phyloP scores from a whole-genome alignment of 2,113 vertebrate species.

The Pelvicachromis taeniatus region DNA sequence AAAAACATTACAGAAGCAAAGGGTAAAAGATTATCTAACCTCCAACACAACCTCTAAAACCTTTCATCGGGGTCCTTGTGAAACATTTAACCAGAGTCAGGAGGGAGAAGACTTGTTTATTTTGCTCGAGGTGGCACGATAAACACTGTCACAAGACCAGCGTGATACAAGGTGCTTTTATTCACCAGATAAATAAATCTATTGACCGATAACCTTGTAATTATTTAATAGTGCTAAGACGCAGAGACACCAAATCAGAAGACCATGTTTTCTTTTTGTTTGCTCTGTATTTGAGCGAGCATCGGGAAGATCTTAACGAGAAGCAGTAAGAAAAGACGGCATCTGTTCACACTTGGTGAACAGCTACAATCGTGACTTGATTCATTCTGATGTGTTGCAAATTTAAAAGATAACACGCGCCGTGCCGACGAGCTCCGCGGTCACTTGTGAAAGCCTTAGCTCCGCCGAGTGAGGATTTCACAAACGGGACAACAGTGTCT shows the following conservation, averaged over 20 bases:
- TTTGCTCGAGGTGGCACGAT: slow-evolving; percentile 53
- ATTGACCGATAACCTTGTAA: slow-evolving; percentile 28
- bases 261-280: neutral
- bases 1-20: neutral
- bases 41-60: neutral
- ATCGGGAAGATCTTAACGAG: neutral
- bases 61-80: neutral
- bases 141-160: slow-evolving; percentile 57
- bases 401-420: neutral
- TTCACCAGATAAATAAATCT: slow-evolving; percentile 49
- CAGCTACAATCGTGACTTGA: neutral
- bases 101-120: slow-evolving; percentile 10
- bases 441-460: slow-evolving; percentile 1
- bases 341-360: neutral
- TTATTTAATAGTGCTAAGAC: neutral
- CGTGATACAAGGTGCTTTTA: slow-evolving; percentile 50
- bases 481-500: slow-evolving; percentile 15
- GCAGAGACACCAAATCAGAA: neutral
- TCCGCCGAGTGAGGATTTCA: neutral
- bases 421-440: neutral
- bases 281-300: neutral
- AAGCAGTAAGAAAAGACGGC: neutral
- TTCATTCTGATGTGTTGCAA: neutral
- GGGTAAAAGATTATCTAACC: neutral
- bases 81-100: slow-evolving; percentile 41